Evolutionary conservation across 2,797 vertebrate genomes (phyloP).

Genomic region (Mus minutoides): DNA sequence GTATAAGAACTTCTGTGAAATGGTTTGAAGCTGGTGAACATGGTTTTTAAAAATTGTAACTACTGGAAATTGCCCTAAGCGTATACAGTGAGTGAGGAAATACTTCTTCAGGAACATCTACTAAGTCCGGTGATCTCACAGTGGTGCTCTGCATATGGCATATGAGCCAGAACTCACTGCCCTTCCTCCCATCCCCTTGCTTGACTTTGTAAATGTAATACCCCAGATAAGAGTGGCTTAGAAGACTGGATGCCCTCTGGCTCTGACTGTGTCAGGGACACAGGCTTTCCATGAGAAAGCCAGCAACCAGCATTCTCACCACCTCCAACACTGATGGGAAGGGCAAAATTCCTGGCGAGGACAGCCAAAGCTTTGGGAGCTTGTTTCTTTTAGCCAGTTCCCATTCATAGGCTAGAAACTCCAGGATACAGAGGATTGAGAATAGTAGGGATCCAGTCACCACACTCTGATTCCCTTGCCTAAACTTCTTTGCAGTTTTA

Average conservation of each 20-base stretch:
- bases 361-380: background rate
- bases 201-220: constrained; percentile 19
- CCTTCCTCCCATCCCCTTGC: background rate
- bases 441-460: background rate
- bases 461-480: background rate
- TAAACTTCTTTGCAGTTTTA: background rate
- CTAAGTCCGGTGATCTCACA: constrained; percentile 39
- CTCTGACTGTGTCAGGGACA: constrained; percentile 15
- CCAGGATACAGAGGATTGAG: background rate
- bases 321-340: background rate
- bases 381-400: background rate
- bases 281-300: background rate
- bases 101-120: constrained; percentile 59
- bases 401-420: background rate
- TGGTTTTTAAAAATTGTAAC: background rate
- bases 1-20: background rate
- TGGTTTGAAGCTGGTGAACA: background rate
- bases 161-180: background rate
- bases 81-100: constrained; percentile 5
- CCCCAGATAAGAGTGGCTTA: background rate
- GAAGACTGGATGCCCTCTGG: background rate
- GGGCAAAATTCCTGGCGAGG: background rate
- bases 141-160: background rate
- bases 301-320: constrained; percentile 25
- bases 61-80: constrained; percentile 13